These are phyloP conservation scores for Crotalus helleri DNA, from an alignment of 2,113 vertebrate species.

Conservation along the genomic window DNA sequence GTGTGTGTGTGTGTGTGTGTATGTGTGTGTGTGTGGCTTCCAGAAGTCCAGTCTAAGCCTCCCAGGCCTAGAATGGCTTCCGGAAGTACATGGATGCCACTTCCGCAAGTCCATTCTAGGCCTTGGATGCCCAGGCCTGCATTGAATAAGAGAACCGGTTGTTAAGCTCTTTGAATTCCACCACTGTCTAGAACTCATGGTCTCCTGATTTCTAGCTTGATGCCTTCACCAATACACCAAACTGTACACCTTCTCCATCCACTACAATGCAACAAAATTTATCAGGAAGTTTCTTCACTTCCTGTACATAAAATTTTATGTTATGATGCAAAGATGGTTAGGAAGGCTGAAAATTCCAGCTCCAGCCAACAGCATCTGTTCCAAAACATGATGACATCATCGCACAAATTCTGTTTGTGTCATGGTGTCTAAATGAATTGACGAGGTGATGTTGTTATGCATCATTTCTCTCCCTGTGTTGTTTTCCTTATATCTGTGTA, in stretches of 20 bases:
- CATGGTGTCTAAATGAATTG: not conserved
- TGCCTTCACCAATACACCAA: not conserved
- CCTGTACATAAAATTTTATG: not conserved
- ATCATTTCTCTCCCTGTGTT: not conserved
- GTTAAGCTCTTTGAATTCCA: no score
- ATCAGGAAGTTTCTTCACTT: not conserved
- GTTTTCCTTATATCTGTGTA: not conserved
- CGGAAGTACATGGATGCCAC: no score
- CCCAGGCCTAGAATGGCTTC: no score
- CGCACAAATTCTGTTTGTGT: not conserved
- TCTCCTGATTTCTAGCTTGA: not conserved
- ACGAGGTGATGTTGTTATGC: not conserved
- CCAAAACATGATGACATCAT: not conserved
- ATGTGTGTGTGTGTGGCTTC: not conserved
- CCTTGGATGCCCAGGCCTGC: no score
- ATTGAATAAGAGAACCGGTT: no score
- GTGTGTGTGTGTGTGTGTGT: not conserved
- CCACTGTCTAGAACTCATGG: not conserved
- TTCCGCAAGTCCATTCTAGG: no score
- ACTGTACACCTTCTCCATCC: not conserved
- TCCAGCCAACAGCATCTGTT: not conserved
- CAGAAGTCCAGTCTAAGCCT: no score
- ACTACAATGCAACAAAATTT: not conserved
- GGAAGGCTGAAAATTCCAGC: not conserved
- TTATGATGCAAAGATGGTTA: not conserved